Evolutionary conservation across 2,888 invertebrate species (phyloP).

Genomic region (Hoplodrina blanda): DNA sequence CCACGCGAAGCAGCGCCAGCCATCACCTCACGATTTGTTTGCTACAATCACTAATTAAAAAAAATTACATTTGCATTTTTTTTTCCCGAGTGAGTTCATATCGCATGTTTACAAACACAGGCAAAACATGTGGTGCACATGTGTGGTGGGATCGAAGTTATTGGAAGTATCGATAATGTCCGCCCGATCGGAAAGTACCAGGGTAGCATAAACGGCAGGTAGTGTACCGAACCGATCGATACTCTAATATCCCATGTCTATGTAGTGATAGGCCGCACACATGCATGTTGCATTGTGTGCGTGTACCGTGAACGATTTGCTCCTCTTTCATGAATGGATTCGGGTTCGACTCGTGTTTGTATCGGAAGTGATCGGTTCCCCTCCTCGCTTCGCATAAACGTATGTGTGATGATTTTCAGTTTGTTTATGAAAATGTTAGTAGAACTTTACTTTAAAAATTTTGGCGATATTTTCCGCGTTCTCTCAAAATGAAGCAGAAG

Average conservation of each 20-base stretch:
- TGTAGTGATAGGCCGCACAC: conserved; percentile 43
- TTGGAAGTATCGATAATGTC: conserved; percentile 48
- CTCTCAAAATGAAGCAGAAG: background rate
- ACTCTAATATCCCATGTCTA: conserved; percentile 53
- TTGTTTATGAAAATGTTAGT: background rate
- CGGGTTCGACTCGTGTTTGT: conserved; percentile 25
- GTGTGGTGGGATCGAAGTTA: conserved; percentile 29
- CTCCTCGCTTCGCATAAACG: background rate
- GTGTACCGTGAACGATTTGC: conserved; percentile 39
- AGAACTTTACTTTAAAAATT: background rate
- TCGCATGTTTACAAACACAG: conserved; percentile 30
- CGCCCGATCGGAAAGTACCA: conserved; percentile 56
- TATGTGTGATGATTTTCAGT: conserved; percentile 6
- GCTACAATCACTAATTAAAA: background rate
- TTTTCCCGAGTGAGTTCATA: background rate
- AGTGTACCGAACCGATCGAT: conserved; percentile 58
- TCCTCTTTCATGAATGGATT: conserved; percentile 36
- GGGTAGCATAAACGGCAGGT: conserved; percentile 48
- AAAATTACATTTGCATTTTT: background rate
- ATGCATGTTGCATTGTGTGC: conserved; percentile 44
- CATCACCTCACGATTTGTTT: background rate
- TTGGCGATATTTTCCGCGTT: background rate
- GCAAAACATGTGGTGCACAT: conserved; percentile 6
- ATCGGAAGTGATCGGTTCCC: conserved; percentile 19
- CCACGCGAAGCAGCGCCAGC: conserved; percentile 24